Base-by-base conservation (phyloP, 2,797 vertebrate genomes). In the Enteromius radiatus region DNA sequence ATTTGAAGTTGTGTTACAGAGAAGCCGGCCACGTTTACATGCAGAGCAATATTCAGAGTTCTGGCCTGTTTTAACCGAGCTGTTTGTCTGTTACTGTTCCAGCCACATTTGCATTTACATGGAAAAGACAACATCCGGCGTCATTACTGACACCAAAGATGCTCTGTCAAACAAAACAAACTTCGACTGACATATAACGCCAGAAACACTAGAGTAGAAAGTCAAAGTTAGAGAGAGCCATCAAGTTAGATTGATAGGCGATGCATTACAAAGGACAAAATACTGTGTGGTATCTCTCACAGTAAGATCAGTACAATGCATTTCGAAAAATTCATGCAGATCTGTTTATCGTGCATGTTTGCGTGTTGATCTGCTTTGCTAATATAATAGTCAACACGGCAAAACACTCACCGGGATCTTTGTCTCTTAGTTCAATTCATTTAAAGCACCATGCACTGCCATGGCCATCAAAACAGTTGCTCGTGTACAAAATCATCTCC, bases 1-100 rank as follows among this genome's bases (percentile, higher is more conserved):
- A 80, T 92, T 87, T 88, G 85, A 91, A 91, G 90, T 61, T 83
- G 84, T 90, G 91, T 92, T 88, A 90, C 86, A 89, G 77, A 86
- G 84, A 83, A 79, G 67, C 83, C 86, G 80, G 41, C 26, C 71
- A 36, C 11, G 3, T 71, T 71, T 80, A 41, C 54, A 61, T 71
- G 52, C 19, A 31, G 36, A 31, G 15, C 54, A 71, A 14, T 14
- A 71, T 61, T 80, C 49, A 61, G 54, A 45, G 41, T 73, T 28
- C 26, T 38, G 33, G 49, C 49, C 33, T 71, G 19, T 10, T 47
- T 17, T 63, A 45, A 8, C 38, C 28, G 26, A 76, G 59, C 76
- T 49, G 26, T 73, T 36, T 63, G 26, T 73, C 56, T 64, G 23
- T 28, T 38, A 38, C 64, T 59, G 26, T 45, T 59, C 26, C 28